Percentiles rank a stretch among this genome's conserved stretches.
Evolutionary conservation across 1,140 invertebrate species (phyloP).

Genomic region (Gryllus bimaculatus): DNA sequence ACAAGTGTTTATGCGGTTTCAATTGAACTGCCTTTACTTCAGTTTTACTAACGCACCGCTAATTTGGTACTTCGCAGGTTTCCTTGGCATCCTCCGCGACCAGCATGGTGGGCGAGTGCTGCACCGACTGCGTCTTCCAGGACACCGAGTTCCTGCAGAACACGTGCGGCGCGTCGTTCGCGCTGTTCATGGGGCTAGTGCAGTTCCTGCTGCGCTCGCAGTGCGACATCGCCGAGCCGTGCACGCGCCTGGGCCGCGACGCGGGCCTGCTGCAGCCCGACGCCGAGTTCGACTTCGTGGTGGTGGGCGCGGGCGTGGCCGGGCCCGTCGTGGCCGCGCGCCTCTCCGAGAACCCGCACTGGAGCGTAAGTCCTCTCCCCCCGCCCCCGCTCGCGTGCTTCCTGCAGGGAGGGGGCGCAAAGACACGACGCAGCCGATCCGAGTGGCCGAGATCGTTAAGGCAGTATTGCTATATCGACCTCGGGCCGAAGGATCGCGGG

Average conservation of each 20-base stretch:
- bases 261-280: not conserved
- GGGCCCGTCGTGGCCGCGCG: conserved; percentile 27
- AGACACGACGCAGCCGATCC: too few species aligned
- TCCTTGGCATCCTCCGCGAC: not conserved
- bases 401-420: too few species aligned
- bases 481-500: too few species aligned
- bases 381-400: too few species aligned
- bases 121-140: conserved; percentile 32
- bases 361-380: conserved; percentile 15
- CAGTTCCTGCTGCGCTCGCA: conserved; percentile 31
- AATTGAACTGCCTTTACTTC: too few species aligned
- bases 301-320: conserved; percentile 34
- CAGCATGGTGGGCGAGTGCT: not conserved
- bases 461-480: too few species aligned
- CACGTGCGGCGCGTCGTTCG: conserved; percentile 35
- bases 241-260: conserved; percentile 27
- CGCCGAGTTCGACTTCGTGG: conserved; percentile 40
- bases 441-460: too few species aligned
- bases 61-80: too few species aligned
- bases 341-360: conserved; percentile 22
- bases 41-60: too few species aligned
- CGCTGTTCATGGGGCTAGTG: conserved; percentile 42
- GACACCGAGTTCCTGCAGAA: conserved; percentile 35
- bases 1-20: too few species aligned
- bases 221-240: conserved; percentile 45